Percentiles rank a stretch among this genome's conserved stretches.
These are phyloP conservation scores for Urosaurus nigricauda DNA, from an alignment of 2,797 vertebrate species.

Conservation along the genomic window DNA sequence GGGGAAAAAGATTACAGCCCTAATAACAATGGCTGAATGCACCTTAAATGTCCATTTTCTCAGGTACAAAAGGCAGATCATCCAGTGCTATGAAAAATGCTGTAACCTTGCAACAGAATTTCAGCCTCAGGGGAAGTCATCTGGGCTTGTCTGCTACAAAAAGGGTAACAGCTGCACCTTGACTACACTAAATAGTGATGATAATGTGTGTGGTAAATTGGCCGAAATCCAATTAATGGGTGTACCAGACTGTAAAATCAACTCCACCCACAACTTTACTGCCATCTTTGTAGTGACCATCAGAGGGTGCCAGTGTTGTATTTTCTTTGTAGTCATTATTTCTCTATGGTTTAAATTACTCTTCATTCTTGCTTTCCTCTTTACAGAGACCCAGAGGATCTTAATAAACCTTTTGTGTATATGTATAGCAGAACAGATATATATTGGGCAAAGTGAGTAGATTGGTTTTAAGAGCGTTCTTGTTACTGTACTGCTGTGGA, in stretches of 20 bases:
- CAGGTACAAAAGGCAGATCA: not conserved
- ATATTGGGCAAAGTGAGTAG: not conserved
- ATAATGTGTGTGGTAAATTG: conserved; percentile 12
- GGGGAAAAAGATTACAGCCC: not conserved
- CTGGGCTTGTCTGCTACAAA: conserved; percentile 7
- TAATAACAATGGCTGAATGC: not conserved
- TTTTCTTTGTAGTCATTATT: not conserved
- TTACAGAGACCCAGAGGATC: not conserved
- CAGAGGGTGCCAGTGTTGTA: not conserved
- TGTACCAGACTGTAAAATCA: conserved; percentile 26
- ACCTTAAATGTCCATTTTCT: not conserved
- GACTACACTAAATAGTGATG: conserved; percentile 3
- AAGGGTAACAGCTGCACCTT: conserved; percentile 11
- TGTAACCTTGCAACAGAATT: not conserved
- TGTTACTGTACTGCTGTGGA: not conserved
- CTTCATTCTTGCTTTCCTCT: not conserved
- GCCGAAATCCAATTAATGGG: conserved; percentile 8
- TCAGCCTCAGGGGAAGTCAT: conserved; percentile 6
- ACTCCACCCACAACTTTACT: not conserved
- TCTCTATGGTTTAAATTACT: not conserved
- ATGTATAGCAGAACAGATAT: not conserved
- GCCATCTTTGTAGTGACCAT: conserved; percentile 1
- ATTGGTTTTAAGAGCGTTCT: not conserved
- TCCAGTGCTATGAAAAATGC: not conserved
- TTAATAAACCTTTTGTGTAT: not conserved